Percentiles rank a stretch among this genome's conserved stretches.
phyloP scores from a whole-genome alignment of 2,888 invertebrate genomes.

The Ethmia dodecea region DNA sequence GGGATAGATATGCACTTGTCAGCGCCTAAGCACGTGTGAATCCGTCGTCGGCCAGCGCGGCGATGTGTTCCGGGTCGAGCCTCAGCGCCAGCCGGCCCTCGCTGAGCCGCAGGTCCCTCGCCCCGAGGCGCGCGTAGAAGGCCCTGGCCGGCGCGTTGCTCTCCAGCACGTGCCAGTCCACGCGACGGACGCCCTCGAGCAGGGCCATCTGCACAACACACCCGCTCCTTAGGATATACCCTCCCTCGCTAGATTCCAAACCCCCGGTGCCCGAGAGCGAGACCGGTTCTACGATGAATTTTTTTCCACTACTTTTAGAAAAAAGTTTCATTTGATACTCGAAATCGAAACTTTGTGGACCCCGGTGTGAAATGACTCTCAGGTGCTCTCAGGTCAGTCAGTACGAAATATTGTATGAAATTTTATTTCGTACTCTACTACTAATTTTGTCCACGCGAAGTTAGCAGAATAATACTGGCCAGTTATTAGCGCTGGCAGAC shows the following conservation, averaged over 20 bases:
- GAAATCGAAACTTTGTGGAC: not conserved
- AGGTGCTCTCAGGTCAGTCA: too few relatives aligned
- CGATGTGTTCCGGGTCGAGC: constrained; percentile 41
- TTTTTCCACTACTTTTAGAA: not conserved
- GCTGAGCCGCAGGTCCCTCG: constrained; percentile 49
- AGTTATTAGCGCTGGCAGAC: too few relatives aligned
- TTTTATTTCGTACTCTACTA: too few relatives aligned
- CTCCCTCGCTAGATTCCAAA: not conserved
- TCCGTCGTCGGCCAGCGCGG: constrained; percentile 2
- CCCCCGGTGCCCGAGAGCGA: too few relatives aligned
- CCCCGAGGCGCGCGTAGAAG: constrained; percentile 87
- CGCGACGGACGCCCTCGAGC: constrained; percentile 72
- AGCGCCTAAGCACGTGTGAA: not conserved
- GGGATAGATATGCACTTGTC: not conserved
- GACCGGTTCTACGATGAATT: too few relatives aligned
- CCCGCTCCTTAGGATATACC: constrained; percentile 38
- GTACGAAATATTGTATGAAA: too few relatives aligned
- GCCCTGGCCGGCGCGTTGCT: constrained; percentile 86
- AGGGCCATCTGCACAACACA: too few relatives aligned
- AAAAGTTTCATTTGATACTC: not conserved
- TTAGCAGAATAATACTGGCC: too few relatives aligned
- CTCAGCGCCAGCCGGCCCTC: constrained; percentile 59
- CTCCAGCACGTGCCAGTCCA: constrained; percentile 87
- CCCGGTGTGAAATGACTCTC: too few relatives aligned
- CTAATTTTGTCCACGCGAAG: too few relatives aligned